A percentile compares a stretch with the other conserved stretches of the same genome.
These are phyloP conservation scores for Sula dactylatra DNA, from an alignment of 2,113 vertebrate species.

Conservation along the genomic window DNA sequence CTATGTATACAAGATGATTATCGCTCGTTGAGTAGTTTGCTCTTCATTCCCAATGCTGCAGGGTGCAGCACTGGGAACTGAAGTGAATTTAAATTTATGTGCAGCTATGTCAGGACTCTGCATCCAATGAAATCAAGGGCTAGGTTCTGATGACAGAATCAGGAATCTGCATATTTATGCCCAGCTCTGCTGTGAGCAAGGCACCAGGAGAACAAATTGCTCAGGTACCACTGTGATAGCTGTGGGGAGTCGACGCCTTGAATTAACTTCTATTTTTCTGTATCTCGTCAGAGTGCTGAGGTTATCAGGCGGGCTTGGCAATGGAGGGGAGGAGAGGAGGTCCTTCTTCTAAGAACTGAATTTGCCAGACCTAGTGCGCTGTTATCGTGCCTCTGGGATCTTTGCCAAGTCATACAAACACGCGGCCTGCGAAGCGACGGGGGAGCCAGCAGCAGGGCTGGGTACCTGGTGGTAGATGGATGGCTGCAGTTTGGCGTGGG, in stretches of 20 bases:
- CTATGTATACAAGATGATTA: neutral
- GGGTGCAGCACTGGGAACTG: neutral
- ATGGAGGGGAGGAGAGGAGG: neutral
- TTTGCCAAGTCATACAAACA: neutral
- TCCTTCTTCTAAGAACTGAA: neutral
- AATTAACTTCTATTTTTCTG: neutral
- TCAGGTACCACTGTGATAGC: neutral
- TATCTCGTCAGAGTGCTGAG: neutral
- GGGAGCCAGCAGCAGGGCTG: neutral
- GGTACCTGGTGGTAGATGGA: neutral
- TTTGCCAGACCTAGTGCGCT: neutral
- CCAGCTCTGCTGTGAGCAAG: neutral
- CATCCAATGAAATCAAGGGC: neutral
- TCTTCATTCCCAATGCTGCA: neutral
- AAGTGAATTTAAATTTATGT: neutral
- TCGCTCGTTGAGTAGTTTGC: neutral
- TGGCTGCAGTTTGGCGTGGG: neutral
- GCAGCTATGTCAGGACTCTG: neutral
- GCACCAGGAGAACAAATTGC: neutral
- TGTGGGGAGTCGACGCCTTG: rapidly evolving
- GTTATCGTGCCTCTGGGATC: neutral
- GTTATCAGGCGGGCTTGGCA: neutral
- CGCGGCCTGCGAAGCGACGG: rapidly evolving
- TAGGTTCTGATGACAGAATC: neutral
- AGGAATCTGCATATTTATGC: neutral